Evolutionary conservation across 2,113 vertebrate species (phyloP), one percentile per base, ranked within the genome.

Genomic region (Oncorhynchus masou): DNA sequence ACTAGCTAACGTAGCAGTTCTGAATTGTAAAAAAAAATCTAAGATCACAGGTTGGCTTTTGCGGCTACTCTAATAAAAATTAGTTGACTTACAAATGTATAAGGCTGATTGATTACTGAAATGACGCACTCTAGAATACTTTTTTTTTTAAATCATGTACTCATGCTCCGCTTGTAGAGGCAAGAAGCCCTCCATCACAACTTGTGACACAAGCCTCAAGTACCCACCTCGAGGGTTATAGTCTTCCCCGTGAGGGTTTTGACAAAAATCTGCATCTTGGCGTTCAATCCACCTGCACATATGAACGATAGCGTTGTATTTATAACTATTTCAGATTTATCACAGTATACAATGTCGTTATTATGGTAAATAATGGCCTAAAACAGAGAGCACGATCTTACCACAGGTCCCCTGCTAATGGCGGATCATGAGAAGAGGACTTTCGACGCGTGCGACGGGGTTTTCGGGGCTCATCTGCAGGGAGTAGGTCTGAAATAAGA

Each of bases 181-280:
- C 25, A 8, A 24, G 15, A 49, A 68, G 67, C 84, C 65, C 70
- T 77, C 72, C 20, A 69, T 3, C 74, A 60, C 31, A 34, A 34
- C 34, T 7, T 7, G 34, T 34, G 34, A 34, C 34, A 34, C 51
- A 54, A 5, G 39, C 39, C 39, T 9, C 2, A 45, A 45, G 79
- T 39, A 79, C 95, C 86, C 88, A 98, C 97, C 97, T 99, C 97
- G 85, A 99, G 97, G 82, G 97, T 98, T 88, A 99, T 99, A 16
- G 97, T 99, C 88, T 99, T 99, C 88, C 97, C 97, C 81, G 97
- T 99, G 22, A 99, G 94, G 86, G 97, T 99, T 91, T 99, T 99
- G 76, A 99, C 97, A 83, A 99, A 99, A 88, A 99, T 99, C 96
- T 99, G 97, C 97, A 99, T 99, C 81, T 83, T 92, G 91, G 78